These are phyloP conservation scores for Poeciliopsis prolifica DNA, from an alignment of 2,113 vertebrate genomes.

Conservation along the genomic window DNA sequence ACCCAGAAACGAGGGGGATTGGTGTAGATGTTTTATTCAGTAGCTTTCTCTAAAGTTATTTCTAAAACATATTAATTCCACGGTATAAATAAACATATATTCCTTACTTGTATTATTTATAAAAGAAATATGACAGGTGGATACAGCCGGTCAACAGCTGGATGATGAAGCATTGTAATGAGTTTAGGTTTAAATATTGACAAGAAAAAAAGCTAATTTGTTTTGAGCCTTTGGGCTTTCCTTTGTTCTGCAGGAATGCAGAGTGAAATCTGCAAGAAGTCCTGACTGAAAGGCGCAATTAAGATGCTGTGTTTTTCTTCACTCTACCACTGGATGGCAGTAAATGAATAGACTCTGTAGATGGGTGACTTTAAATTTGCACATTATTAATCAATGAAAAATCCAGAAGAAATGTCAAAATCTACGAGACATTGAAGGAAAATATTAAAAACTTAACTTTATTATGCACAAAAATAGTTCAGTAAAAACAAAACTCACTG, in stretches of 20 bases:
- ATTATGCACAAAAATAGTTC: too few relatives aligned
- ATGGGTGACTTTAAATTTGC: background rate
- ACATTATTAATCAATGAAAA: background rate
- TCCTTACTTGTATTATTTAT: background rate
- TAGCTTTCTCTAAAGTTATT: background rate
- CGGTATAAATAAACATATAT: background rate
- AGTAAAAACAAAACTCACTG: too few relatives aligned
- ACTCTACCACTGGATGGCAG: slow-evolving; percentile 20
- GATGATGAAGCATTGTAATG: background rate
- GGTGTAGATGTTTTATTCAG: background rate
- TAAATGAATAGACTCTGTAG: background rate
- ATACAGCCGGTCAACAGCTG: background rate
- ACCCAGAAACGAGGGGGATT: background rate
- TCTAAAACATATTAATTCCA: background rate
- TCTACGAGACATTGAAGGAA: background rate
- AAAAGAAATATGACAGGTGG: background rate
- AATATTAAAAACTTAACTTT: too few relatives aligned
- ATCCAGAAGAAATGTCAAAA: background rate
- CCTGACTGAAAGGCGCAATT: background rate
- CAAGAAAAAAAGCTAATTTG: background rate
- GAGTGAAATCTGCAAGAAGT: background rate
- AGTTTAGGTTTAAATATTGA: background rate
- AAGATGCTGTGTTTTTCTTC: background rate
- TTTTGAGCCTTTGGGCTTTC: background rate
- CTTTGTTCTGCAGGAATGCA: background rate